A percentile compares a stretch with the other conserved stretches of the same genome.
Evolutionary conservation across 2,888 invertebrate species (phyloP).

Genomic region (Drosophila austrosaltans): DNA sequence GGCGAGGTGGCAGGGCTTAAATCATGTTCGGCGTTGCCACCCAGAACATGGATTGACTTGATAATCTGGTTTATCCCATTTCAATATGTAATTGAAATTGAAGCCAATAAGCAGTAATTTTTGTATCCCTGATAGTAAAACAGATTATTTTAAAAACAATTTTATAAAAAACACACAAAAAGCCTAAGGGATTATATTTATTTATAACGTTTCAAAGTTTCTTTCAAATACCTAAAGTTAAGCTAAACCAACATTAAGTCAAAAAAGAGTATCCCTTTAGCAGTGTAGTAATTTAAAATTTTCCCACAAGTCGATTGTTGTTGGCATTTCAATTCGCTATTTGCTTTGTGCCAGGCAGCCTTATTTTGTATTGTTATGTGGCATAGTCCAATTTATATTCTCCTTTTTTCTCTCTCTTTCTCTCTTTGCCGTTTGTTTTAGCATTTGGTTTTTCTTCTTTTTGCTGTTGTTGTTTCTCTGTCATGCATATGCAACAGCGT

Average conservation of each 20-base stretch:
- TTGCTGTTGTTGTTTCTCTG: background rate
- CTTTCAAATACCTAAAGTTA: background rate
- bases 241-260: no score
- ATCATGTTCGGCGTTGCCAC: no score
- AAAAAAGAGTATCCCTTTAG: conserved; percentile 1
- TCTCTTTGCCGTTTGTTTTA: no score
- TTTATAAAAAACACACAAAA: no score
- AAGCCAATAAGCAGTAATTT: no score
- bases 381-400: conserved; percentile 11
- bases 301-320: background rate
- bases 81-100: no score
- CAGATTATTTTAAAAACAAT: no score
- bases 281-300: background rate
- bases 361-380: conserved; percentile 15
- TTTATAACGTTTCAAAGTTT: background rate
- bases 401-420: background rate
- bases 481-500: conserved; percentile 74
- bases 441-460: background rate
- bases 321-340: conserved; percentile 20
- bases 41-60: no score
- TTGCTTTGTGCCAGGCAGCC: conserved; percentile 19
- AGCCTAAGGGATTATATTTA: no score
- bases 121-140: no score
- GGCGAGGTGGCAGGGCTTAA: no score
- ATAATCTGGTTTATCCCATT: no score